A percentile compares a stretch with the other conserved stretches of the same genome.
phyloP scores from a whole-genome alignment of 2,888 invertebrate genomes.

The Melipona beecheii region DNA sequence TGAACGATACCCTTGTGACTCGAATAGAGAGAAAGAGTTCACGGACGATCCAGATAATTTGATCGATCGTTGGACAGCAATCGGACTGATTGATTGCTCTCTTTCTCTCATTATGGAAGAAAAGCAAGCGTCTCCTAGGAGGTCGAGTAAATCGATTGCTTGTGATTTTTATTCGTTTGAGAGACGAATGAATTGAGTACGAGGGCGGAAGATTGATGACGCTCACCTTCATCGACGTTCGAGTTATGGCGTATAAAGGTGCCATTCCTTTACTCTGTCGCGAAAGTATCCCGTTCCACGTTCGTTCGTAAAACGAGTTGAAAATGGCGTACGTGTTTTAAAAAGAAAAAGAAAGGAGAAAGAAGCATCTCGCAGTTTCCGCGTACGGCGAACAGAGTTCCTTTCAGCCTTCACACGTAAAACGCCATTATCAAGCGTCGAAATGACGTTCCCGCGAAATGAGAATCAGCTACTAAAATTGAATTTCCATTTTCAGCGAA shows the following conservation, averaged over 20 bases:
- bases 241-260: background rate
- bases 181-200: background rate
- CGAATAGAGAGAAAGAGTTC: background rate
- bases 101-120: background rate
- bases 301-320: background rate
- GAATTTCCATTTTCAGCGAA: background rate
- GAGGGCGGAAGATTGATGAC: constrained; percentile 18
- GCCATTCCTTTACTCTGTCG: background rate
- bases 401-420: background rate
- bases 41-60: background rate
- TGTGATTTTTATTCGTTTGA: constrained; percentile 20
- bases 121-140: background rate
- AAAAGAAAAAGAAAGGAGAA: background rate
- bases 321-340: background rate
- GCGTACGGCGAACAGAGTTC: background rate
- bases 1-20: background rate
- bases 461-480: background rate
- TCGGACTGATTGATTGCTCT: constrained; percentile 16
- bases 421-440: background rate
- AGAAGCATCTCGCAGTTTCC: background rate
- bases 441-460: too few relatives aligned
- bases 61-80: background rate
- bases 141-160: constrained; percentile 17
- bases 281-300: background rate
- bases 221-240: constrained; percentile 4